Conservation (phyloP, 1,140 invertebrate genomes). For the Meteorus sp. region DNA sequence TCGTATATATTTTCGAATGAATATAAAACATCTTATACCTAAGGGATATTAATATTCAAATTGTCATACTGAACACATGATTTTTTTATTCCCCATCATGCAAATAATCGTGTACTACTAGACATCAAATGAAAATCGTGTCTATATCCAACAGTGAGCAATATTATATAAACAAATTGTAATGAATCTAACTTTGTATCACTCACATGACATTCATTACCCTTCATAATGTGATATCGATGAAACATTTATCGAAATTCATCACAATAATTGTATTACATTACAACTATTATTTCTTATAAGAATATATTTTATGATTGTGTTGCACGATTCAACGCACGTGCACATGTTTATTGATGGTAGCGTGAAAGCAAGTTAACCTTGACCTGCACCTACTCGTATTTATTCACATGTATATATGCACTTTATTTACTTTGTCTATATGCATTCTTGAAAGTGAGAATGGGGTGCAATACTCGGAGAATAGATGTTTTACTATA, state of each 20-base stretch:
- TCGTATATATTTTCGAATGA: not conserved
- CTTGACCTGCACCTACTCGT: not conserved
- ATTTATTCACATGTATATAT: not conserved
- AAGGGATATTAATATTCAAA: slow-evolving; percentile 39
- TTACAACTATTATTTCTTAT: too few species aligned
- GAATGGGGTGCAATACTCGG: slow-evolving; percentile 6
- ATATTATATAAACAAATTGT: too few species aligned
- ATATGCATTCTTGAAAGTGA: not conserved
- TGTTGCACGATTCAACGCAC: not conserved
- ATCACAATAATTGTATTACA: too few species aligned
- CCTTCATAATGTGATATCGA: too few species aligned
- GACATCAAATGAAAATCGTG: slow-evolving; percentile 32
- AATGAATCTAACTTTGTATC: too few species aligned
- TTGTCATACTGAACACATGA: slow-evolving; percentile 36
- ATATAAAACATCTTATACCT: slow-evolving; percentile 25
- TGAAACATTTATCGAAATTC: too few species aligned
- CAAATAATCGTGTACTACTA: slow-evolving; percentile 26
- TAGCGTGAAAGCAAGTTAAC: not conserved
- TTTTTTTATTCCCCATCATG: slow-evolving; percentile 34
- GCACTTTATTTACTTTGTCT: not conserved
- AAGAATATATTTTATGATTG: too few species aligned
- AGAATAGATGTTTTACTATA: too few species aligned
- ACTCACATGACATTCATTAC: too few species aligned
- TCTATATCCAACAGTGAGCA: too few species aligned
- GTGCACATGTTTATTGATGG: too few species aligned